Evolutionary conservation across 2,113 vertebrate species (phyloP), one percentile per base, ranked within the genome.

Genomic region (Cyprinodon variegatus): DNA sequence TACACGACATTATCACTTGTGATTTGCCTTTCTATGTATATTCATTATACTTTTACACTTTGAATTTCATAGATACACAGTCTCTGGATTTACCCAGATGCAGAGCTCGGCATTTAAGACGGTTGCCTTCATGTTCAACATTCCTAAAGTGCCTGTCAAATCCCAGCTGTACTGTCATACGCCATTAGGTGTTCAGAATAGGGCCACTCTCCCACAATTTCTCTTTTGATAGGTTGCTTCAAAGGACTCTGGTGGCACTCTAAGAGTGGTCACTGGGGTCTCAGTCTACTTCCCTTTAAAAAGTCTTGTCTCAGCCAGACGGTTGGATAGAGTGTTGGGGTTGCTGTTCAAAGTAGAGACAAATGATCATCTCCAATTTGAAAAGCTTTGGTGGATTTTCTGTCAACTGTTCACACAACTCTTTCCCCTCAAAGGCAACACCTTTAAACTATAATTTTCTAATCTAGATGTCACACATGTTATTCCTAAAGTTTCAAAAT

Each of bases 121-220:
- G 40, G 20, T 76, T 50, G 17, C 39, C 43, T 29, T 50, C 36
- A 43, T 57, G 17, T 70, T 45, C 39, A 39, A 66, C 50, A 70
- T 38, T 36, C 57, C 29, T 71, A 29, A 73, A 77, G 59, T 61
- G 60, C 20, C 61, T 50, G 37, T 53, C 9, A 76, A 76, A 71
- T 76, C 70, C 63, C 64, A 64, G 22, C 61, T 69, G 39, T 72
- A 43, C 38, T 77, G 57, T 74, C 69, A 59, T 48, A 29, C 50
- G 17, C 46, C 20, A 68, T 39, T 40, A 41, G 72, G 20, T 67
- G 64, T 62, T 72, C 15, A 59, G 36, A 62, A 65, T 20, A 57
- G 29, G 63, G 43, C 15, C n/a, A 57, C 22, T 70, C 17, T 59
- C 8, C 36, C 1, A 20, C 48, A 48, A 65, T 74, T 22, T 71